A percentile compares a stretch with the other conserved stretches of the same genome.
Conservation (phyloP, 2,113 vertebrate species). For the Bettongia penicillata region DNA sequence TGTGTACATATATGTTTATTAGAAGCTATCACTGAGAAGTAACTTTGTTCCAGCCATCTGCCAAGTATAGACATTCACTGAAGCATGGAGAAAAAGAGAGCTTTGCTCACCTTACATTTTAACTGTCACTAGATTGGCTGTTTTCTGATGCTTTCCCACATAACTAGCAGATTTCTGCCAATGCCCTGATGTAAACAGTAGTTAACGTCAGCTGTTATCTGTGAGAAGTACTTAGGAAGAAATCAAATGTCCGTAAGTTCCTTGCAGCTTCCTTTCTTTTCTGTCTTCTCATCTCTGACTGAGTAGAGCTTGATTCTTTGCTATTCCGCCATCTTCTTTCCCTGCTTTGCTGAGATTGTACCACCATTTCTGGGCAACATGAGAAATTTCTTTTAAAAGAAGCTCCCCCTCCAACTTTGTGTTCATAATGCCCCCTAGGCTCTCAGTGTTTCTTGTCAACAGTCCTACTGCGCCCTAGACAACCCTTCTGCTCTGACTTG, state of each 20-base stretch:
- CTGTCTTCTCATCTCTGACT: neutral
- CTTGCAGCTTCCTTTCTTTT: neutral
- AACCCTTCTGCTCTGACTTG: neutral
- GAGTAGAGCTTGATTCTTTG: neutral
- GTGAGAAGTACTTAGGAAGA: neutral
- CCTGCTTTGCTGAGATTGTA: neutral
- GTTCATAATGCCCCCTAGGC: neutral
- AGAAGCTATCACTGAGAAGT: neutral
- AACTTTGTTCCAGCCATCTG: neutral
- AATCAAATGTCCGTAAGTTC: neutral
- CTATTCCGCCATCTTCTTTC: neutral
- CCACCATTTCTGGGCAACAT: neutral
- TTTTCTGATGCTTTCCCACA: neutral
- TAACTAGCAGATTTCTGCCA: neutral
- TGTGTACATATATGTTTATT: no score
- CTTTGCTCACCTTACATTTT: neutral
- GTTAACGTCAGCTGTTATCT: neutral
- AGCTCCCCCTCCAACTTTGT: neutral
- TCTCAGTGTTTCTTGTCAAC: neutral
- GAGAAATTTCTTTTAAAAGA: neutral
- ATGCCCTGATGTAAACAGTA: neutral
- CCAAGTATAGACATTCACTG: neutral
- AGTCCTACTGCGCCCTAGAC: neutral
- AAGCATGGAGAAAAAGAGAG: neutral
- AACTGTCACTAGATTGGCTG: neutral